Base-by-base conservation (phyloP, 2,797 vertebrate genomes). In the Novumbra hubbsi region DNA sequence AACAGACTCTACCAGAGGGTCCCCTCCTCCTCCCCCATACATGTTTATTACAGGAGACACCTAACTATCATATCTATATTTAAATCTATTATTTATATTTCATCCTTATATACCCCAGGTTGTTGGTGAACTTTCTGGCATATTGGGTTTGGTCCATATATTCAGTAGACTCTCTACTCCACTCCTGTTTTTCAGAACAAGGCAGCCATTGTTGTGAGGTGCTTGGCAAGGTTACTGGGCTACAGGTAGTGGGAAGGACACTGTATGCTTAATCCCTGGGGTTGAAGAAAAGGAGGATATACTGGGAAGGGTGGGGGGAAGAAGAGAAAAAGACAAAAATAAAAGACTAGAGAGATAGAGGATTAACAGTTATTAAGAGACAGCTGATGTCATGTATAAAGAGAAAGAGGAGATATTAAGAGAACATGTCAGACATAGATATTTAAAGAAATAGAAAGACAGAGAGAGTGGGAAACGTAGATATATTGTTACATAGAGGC, bases 171-270 rank as follows among this genome's bases (percentile, higher is more conserved):
- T 41, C 52, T 41, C 76, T 68, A 74, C 70, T 77, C 9, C 19
- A 19, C 1, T 21, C 65, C 52, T 52, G 38, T 71, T 73, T 77
- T 73, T 84, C 50, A 82, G 88, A 90, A 92, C 88, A 91, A 86
- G 86, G 65, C 82, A 75, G 77, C 78, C 80, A 83, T 92, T 91
- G 90, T 90, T 76, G 6, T 62, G 62, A 38, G 69, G 21, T 9
- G 3, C 69, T 72, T 60, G 81, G 73, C 75, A 68, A 88, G 87
- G 89, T 88, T 87, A 89, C 68, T 74, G 76, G 79, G 81, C 83
- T 84, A 85, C 86, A 92, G 89, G 88, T 92, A 91, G 81, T 78
- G 72, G 82, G 88, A 88, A 89, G 79, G 86, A 88, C 83, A 85
- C 24, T 24, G 57, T 21, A 30, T 85, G 85, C 89, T 88, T 85